Conservation (phyloP, 2,797 vertebrate species). For the Decapterus maruadsi region DNA sequence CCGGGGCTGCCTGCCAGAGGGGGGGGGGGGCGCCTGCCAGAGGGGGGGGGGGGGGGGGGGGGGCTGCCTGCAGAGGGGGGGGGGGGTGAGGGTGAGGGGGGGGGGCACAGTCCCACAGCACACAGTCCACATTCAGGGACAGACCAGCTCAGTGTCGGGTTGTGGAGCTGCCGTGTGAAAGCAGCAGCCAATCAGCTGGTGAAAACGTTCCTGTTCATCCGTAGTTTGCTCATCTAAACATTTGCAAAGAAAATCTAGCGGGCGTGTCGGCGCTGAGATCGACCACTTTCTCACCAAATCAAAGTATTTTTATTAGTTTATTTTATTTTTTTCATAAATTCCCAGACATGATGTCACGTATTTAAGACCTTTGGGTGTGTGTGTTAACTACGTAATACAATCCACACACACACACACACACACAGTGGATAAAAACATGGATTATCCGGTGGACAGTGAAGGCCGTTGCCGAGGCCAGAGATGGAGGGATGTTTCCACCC, state of each 20-base stretch:
- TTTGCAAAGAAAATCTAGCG: background rate
- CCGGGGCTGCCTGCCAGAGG: conserved; percentile 72
- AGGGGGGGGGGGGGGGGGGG: conserved; percentile 56
- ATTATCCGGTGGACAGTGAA: conserved; percentile 19
- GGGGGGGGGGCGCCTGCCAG: conserved; percentile 64
- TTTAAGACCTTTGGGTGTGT: conserved; percentile 35
- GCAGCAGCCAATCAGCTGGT: background rate
- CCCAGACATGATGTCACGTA: conserved; percentile 68
- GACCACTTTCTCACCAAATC: conserved; percentile 27
- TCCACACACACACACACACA: conserved; percentile 19
- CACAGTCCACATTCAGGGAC: conserved; percentile 25
- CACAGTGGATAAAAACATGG: conserved; percentile 13
- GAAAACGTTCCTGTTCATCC: background rate
- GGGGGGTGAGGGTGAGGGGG: conserved; percentile 50
- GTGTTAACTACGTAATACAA: conserved; percentile 19
- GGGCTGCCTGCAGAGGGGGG: conserved; percentile 68
- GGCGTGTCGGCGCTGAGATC: conserved; percentile 9
- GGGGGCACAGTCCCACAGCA: no score
- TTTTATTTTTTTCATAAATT: conserved; percentile 16
- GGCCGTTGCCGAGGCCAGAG: background rate
- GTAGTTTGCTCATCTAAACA: conserved; percentile 2
- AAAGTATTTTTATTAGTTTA: background rate
- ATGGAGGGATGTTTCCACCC: conserved; percentile 2
- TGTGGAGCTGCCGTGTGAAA: conserved; percentile 1
- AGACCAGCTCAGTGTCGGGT: background rate